Conservation (phyloP, 2,888 invertebrate genomes). For the Scrobipalpa costella region DNA sequence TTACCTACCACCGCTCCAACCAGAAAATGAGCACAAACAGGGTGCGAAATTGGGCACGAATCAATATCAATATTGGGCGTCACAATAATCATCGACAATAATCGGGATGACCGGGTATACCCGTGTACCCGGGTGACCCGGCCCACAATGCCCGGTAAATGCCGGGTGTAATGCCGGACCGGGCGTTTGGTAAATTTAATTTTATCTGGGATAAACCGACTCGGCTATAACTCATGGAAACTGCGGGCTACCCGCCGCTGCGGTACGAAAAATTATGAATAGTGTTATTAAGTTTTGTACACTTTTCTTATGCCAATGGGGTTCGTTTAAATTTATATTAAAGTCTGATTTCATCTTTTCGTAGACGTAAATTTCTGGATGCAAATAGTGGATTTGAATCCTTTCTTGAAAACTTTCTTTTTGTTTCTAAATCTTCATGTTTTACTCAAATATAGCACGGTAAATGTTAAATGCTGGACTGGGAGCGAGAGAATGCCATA, state of each 20-base stretch:
- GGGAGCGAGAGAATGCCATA: too few species aligned
- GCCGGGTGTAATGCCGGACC: conserved; percentile 59
- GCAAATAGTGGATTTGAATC: too few species aligned
- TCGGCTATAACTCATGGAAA: conserved; percentile 62
- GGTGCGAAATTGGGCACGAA: conserved; percentile 41
- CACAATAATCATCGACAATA: conserved; percentile 54
- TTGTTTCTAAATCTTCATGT: too few species aligned
- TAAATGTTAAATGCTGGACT: too few species aligned
- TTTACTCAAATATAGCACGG: too few species aligned
- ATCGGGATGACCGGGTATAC: conserved; percentile 53
- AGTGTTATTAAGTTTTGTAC: conserved; percentile 12
- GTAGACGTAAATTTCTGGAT: too few species aligned
- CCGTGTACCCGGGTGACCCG: conserved; percentile 35
- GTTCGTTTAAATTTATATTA: too few species aligned
- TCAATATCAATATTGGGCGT: conserved; percentile 59
- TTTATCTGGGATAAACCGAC: conserved; percentile 61
- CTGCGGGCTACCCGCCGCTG: conserved; percentile 38
- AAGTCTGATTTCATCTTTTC: too few species aligned
- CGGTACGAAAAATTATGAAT: conserved; percentile 28
- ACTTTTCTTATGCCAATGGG: conserved; percentile 3
- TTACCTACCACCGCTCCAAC: too few species aligned
- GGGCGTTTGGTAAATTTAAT: conserved; percentile 64
- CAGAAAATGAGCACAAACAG: too few species aligned
- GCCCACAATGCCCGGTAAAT: conserved; percentile 57
- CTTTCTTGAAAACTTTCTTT: too few species aligned